A percentile compares a stretch with the other conserved stretches of the same genome.
Evolutionary conservation across 2,797 vertebrate genomes (phyloP).

Genomic region (Dromococcyx pavoninus): DNA sequence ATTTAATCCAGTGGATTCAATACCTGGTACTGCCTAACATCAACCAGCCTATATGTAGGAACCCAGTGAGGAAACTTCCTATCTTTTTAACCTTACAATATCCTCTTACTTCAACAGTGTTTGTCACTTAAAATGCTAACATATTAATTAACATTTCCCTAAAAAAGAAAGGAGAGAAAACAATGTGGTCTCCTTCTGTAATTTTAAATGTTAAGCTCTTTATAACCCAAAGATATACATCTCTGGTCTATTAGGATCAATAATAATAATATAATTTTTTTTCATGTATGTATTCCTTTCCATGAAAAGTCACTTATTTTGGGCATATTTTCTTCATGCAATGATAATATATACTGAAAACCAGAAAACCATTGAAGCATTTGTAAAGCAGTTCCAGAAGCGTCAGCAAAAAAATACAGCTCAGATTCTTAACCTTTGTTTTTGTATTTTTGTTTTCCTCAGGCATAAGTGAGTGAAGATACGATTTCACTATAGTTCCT

Average conservation of each 20-base stretch:
- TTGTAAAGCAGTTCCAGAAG: not conserved
- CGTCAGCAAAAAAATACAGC: constrained; percentile 13
- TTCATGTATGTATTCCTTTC: not conserved
- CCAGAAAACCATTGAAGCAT: not conserved
- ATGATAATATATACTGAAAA: not conserved
- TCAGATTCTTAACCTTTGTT: not conserved
- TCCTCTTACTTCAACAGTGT: not conserved
- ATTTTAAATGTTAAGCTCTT: not conserved
- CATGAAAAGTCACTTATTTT: not conserved
- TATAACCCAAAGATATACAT: not conserved
- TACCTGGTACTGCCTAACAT: not conserved
- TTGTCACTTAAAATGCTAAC: not conserved
- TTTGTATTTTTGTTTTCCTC: constrained; percentile 1
- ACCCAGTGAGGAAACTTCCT: not conserved
- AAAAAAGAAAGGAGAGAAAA: not conserved
- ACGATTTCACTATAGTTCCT: not conserved
- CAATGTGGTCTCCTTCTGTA: not conserved
- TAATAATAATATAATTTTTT: too few relatives aligned
- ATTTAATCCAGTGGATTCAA: not conserved
- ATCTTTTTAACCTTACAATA: not conserved
- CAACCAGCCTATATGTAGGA: not conserved
- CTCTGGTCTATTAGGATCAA: not conserved
- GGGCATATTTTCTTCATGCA: not conserved
- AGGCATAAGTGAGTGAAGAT: constrained; percentile 7
- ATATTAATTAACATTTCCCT: not conserved